Evolutionary conservation across 2,797 vertebrate genomes (phyloP).

Genomic region (Rhinogobio ventralis): DNA sequence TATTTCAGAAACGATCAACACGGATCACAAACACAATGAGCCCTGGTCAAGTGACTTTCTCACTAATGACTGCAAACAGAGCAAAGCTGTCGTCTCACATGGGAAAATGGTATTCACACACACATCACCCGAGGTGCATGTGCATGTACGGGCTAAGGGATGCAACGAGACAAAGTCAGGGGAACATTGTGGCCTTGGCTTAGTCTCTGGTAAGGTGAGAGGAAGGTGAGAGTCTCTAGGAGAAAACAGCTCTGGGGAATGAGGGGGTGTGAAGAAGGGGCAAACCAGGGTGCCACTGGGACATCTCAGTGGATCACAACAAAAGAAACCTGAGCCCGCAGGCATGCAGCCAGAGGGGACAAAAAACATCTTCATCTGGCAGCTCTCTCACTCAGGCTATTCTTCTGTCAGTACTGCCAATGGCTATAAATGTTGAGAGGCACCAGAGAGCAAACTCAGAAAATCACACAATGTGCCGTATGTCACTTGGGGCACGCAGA

Average conservation of each 20-base stretch:
- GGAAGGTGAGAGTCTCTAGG: conserved; percentile 65
- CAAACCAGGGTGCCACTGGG: conserved; percentile 71
- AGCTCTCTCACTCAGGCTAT: conserved; percentile 58
- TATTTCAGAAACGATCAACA: conserved; percentile 40
- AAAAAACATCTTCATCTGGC: conserved; percentile 83
- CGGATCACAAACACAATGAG: not conserved
- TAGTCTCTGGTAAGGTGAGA: conserved; percentile 10
- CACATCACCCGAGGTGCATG: not conserved
- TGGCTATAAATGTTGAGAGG: conserved; percentile 85
- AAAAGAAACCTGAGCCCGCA: conserved; percentile 69
- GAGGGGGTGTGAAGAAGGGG: conserved; percentile 64
- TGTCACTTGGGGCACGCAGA: conserved; percentile 71
- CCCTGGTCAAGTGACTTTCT: conserved; percentile 16
- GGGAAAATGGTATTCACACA: conserved; percentile 1
- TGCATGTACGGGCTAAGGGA: not conserved
- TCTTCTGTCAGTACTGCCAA: conserved; percentile 75
- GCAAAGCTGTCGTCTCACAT: conserved; percentile 1
- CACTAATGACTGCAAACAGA: conserved; percentile 23
- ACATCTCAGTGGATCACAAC: conserved; percentile 80
- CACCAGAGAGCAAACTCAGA: conserved; percentile 85
- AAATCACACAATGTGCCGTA: conserved; percentile 83
- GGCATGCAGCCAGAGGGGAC: conserved; percentile 79
- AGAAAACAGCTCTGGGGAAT: conserved; percentile 72
- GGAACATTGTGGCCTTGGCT: conserved; percentile 27
- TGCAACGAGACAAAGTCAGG: conserved; percentile 20